Evolutionary conservation across 2,888 invertebrate species (phyloP).

Genomic region (Pterobdella sp.): DNA sequence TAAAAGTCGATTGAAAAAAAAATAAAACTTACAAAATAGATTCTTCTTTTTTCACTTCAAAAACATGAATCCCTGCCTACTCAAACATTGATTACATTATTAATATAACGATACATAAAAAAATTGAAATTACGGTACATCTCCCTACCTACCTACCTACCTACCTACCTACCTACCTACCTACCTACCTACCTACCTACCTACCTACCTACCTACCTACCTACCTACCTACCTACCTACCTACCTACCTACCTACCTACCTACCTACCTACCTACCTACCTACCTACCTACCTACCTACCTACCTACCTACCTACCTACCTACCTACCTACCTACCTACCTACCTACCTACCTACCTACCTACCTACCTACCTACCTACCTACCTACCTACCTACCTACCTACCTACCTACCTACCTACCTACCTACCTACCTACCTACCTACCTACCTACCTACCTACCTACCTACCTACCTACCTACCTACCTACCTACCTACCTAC

Average conservation of each 20-base stretch:
- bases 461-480: too few relatives aligned
- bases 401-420: conserved; percentile 16
- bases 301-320: conserved; percentile 16
- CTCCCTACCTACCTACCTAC: conserved; percentile 13
- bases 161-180: conserved; percentile 16
- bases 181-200: conserved; percentile 16
- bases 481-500: too few relatives aligned
- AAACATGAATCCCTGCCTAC: conserved; percentile 1
- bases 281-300: conserved; percentile 16
- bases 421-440: too few relatives aligned
- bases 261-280: conserved; percentile 16
- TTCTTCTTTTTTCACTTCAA: not conserved
- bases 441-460: too few relatives aligned
- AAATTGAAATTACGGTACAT: too few relatives aligned
- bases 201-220: conserved; percentile 16
- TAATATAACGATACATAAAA: too few relatives aligned
- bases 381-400: conserved; percentile 16
- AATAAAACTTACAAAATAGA: too few relatives aligned
- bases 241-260: conserved; percentile 16
- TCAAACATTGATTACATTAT: too few relatives aligned
- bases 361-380: conserved; percentile 16
- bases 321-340: conserved; percentile 16
- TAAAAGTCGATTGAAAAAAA: too few relatives aligned
- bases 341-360: conserved; percentile 14
- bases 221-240: conserved; percentile 16